phyloP scores from a whole-genome alignment of 2,888 invertebrate genomes.

The Stenodema calcarata region DNA sequence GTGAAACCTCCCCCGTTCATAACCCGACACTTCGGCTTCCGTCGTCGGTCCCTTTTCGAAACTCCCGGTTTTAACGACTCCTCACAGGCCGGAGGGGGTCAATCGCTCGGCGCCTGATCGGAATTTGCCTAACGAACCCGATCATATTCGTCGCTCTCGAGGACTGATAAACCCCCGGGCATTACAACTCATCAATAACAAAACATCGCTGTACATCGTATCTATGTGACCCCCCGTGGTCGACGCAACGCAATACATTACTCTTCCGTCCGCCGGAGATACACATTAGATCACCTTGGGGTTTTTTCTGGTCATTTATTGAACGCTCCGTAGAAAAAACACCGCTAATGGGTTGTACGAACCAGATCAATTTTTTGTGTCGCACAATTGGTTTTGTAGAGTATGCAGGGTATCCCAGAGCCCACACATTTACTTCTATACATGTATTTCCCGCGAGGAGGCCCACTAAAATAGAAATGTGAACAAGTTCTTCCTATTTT shows the following conservation, averaged over 20 bases:
- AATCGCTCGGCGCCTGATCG: neutral
- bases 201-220: neutral
- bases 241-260: neutral
- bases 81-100: neutral
- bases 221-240: neutral
- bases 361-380: too few relatives aligned
- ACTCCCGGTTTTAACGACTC: neutral
- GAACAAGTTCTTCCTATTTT: too few relatives aligned
- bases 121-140: constrained; percentile 31
- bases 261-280: neutral
- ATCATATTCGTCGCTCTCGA: neutral
- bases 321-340: too few relatives aligned
- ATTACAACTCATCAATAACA: constrained; percentile 31
- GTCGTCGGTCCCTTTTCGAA: neutral
- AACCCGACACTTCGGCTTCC: neutral
- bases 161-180: constrained; percentile 6
- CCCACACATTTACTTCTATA: too few relatives aligned
- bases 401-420: too few relatives aligned
- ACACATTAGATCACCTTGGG: neutral
- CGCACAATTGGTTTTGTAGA: too few relatives aligned
- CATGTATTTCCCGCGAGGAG: too few relatives aligned
- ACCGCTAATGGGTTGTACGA: too few relatives aligned
- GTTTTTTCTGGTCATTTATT: neutral
- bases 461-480: too few relatives aligned
- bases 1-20: neutral